These are phyloP conservation scores for Epirrita christyi DNA, from an alignment of 2,888 invertebrate genomes.

Conservation along the genomic window DNA sequence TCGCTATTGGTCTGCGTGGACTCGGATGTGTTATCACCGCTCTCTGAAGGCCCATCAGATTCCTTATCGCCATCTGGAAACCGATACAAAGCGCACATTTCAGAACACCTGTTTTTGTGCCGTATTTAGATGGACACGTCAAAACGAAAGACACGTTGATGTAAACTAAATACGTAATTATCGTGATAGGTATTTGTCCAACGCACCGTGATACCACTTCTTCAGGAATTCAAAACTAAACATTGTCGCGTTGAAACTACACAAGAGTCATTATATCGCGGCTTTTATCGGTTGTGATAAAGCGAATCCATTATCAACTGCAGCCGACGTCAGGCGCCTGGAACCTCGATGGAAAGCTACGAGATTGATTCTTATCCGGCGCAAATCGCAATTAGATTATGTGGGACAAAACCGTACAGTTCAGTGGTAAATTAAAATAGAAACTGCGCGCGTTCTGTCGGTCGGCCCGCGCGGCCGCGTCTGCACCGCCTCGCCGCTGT, in stretches of 20 bases:
- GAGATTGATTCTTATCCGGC: slow-evolving; percentile 47
- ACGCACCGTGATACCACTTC: slow-evolving; percentile 79
- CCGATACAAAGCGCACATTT: slow-evolving; percentile 42
- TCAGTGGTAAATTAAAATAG: slow-evolving; percentile 55
- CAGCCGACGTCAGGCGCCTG: slow-evolving; percentile 32
- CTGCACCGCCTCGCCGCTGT: slow-evolving; percentile 54
- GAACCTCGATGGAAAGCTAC: slow-evolving; percentile 32
- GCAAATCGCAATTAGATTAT: slow-evolving; percentile 44
- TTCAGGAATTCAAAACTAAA: slow-evolving; percentile 79
- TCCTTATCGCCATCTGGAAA: slow-evolving; percentile 82
- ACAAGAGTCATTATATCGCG: slow-evolving; percentile 65
- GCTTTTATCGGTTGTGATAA: slow-evolving; percentile 70
- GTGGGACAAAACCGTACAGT: slow-evolving; percentile 43
- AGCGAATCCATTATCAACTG: slow-evolving; percentile 58
- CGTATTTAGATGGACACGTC: slow-evolving; percentile 46
- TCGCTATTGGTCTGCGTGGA: slow-evolving; percentile 76
- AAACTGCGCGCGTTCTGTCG: slow-evolving; percentile 55
- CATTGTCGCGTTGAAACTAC: slow-evolving; percentile 64
- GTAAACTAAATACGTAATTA: slow-evolving; percentile 1
- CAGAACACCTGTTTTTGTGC: slow-evolving; percentile 41
- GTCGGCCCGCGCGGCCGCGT: slow-evolving; percentile 61
- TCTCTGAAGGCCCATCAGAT: slow-evolving; percentile 81
- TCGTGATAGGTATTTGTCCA: slow-evolving; percentile 33
- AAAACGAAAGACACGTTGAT: slow-evolving; percentile 6
- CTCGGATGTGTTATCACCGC: slow-evolving; percentile 81